Evolutionary conservation across 2,888 invertebrate species (phyloP).

Genomic region (Tachina grossa): DNA sequence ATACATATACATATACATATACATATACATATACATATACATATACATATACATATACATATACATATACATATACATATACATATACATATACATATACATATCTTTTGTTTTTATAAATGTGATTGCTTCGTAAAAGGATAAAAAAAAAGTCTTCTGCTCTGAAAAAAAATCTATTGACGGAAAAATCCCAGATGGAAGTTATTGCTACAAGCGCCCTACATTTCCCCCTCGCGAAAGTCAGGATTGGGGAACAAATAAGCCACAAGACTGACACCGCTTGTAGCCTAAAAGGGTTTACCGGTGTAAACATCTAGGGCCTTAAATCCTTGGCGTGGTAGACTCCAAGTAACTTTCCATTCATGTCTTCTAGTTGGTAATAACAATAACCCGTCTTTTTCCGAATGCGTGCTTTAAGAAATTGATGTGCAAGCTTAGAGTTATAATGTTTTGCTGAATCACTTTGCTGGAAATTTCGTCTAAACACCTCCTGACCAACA

Average conservation of each 20-base stretch:
- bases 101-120: too few species aligned
- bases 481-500: not conserved
- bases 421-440: constrained; percentile 22
- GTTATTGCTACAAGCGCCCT: constrained; percentile 4
- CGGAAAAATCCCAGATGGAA: not conserved
- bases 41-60: too few species aligned
- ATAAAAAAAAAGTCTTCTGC: not conserved
- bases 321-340: constrained; percentile 21
- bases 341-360: not conserved
- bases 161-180: not conserved
- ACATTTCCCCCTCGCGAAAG: constrained; percentile 26
- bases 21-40: too few species aligned
- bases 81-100: too few species aligned
- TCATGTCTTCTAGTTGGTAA: constrained; percentile 26
- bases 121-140: too few species aligned
- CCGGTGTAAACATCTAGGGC: not conserved
- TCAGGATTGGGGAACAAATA: constrained; percentile 1
- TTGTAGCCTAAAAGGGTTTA: not conserved
- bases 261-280: constrained; percentile 12
- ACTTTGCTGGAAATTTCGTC: not conserved
- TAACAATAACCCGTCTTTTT: constrained; percentile 18
- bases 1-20: too few species aligned
- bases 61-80: too few species aligned
- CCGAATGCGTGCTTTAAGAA: not conserved
- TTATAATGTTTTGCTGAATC: not conserved